Percentiles rank a stretch among this genome's conserved stretches.
phyloP scores from a whole-genome alignment of 2,888 invertebrate species.

The Danaus chrysippus region DNA sequence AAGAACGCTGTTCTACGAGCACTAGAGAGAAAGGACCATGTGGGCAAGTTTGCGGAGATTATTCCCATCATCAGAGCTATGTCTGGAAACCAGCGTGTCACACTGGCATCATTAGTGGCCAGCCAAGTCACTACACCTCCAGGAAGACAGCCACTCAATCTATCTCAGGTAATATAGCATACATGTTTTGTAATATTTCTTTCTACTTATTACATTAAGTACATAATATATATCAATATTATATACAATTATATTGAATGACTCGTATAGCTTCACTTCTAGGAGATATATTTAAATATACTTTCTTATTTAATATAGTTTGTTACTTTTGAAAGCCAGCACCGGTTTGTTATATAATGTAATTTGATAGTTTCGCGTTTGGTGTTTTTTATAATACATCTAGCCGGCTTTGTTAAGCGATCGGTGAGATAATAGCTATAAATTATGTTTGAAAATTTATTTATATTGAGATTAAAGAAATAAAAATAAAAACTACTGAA shows the following conservation, averaged over 20 bases:
- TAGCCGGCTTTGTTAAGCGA: neutral
- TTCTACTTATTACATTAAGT: no score
- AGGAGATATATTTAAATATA: constrained; percentile 4
- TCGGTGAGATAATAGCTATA: neutral
- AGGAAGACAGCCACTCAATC: constrained; percentile 70
- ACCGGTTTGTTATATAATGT: neutral
- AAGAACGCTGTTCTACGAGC: constrained; percentile 78
- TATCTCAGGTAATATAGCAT: constrained; percentile 71
- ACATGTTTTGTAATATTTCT: neutral
- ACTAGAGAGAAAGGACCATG: constrained; percentile 78
- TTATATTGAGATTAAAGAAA: no score
- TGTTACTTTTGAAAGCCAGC: neutral
- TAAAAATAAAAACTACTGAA: no score
- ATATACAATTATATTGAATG: no score
- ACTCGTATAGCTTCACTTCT: neutral
- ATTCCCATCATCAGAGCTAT: constrained; percentile 82
- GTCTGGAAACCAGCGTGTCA: constrained; percentile 80
- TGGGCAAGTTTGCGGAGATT: constrained; percentile 80
- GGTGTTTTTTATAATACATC: neutral
- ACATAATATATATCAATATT: no score
- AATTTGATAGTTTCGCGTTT: neutral
- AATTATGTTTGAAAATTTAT: neutral
- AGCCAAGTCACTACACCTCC: constrained; percentile 79
- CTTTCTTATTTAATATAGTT: constrained; percentile 4
- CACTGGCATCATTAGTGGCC: constrained; percentile 81